These are phyloP conservation scores for Parotocinclus haroldoi DNA, from an alignment of 2,797 vertebrate species.

Conservation along the genomic window DNA sequence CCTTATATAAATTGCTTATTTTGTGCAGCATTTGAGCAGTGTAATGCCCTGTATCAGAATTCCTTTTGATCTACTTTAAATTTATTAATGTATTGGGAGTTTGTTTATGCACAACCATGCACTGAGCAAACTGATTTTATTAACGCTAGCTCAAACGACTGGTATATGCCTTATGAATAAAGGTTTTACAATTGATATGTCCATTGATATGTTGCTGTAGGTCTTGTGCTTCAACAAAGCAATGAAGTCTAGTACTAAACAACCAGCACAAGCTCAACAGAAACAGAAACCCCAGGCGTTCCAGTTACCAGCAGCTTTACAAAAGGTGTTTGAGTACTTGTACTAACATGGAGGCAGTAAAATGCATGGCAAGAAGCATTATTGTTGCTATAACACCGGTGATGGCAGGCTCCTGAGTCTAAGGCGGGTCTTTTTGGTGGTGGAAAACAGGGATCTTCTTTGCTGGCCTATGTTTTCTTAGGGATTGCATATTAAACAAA, in stretches of 20 bases:
- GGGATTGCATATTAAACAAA: neutral
- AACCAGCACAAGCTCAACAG: conserved; percentile 29
- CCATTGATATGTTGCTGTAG: conserved; percentile 27
- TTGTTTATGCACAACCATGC: no score
- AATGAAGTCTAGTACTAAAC: conserved; percentile 25
- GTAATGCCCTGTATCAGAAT: no score
- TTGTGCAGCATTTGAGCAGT: no score
- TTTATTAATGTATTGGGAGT: no score
- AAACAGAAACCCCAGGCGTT: conserved; percentile 21
- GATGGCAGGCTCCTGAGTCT: neutral
- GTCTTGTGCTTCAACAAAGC: conserved; percentile 46
- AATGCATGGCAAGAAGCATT: conserved; percentile 1
- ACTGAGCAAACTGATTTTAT: no score
- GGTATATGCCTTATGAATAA: neutral
- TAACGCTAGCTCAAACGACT: no score
- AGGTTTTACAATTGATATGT: conserved; percentile 4
- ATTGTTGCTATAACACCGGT: conserved; percentile 1
- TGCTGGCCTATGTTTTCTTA: conserved; percentile 1
- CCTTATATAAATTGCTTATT: no score
- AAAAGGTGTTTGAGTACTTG: conserved; percentile 30
- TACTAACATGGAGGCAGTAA: conserved; percentile 16
- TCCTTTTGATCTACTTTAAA: no score
- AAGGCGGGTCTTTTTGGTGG: conserved; percentile 15
- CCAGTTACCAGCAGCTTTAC: conserved; percentile 37
- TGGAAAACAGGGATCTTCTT: conserved; percentile 10